A percentile compares a stretch with the other conserved stretches of the same genome.
phyloP scores from a whole-genome alignment of 2,113 vertebrate genomes.

The Heterotis niloticus region DNA sequence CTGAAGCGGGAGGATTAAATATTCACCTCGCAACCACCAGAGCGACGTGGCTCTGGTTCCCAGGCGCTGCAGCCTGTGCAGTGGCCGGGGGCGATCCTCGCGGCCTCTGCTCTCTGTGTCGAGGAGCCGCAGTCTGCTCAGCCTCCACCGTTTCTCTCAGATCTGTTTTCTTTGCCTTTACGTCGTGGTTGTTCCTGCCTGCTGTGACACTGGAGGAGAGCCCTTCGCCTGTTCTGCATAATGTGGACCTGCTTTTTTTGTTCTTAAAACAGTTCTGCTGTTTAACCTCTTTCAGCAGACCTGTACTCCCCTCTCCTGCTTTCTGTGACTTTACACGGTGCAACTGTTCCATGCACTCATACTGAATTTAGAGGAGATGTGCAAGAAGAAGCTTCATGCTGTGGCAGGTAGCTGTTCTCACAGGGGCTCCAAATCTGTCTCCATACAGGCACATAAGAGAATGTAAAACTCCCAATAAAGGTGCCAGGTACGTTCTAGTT shows the following conservation, averaged over 20 bases:
- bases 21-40: not conserved
- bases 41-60: not conserved
- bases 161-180: too few relatives aligned
- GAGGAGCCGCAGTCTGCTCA: slow-evolving; percentile 25
- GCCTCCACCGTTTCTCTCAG: slow-evolving; percentile 10
- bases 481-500: too few relatives aligned
- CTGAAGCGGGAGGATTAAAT: not conserved
- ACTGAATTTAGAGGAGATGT: too few relatives aligned
- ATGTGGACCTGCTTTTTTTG: slow-evolving; percentile 39
- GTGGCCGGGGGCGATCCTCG: not conserved
- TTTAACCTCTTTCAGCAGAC: slow-evolving; percentile 59
- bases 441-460: too few relatives aligned
- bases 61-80: not conserved
- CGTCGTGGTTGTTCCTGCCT: too few relatives aligned
- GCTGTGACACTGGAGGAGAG: too few relatives aligned
- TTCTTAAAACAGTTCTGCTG: slow-evolving; percentile 49
- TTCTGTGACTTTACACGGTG: slow-evolving; percentile 52
- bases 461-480: too few relatives aligned
- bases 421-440: too few relatives aligned
- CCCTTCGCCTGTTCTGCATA: too few relatives aligned
- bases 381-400: too few relatives aligned
- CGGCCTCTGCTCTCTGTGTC: not conserved
- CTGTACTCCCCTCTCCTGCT: slow-evolving; percentile 38
- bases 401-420: too few relatives aligned
- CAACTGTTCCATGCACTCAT: too few relatives aligned